phyloP scores from a whole-genome alignment of 2,888 invertebrate genomes.

The Pyrocoelia pectoralis region DNA sequence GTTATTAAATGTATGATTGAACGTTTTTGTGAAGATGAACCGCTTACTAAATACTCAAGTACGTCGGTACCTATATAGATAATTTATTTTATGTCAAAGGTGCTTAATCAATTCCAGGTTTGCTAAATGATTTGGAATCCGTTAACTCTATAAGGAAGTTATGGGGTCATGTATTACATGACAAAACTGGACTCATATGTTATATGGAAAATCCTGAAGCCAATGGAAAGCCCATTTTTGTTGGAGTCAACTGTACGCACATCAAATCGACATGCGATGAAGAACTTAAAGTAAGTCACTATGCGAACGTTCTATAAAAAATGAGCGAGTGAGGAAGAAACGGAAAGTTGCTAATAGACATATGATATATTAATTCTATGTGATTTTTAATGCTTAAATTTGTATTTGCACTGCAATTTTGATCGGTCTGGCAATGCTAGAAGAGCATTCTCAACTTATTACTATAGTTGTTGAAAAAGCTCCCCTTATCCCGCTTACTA shows the following conservation, averaged over 20 bases:
- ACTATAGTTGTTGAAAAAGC: too few relatives aligned
- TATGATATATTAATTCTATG: too few relatives aligned
- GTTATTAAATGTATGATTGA: slow-evolving; percentile 58
- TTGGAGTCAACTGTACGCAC: slow-evolving; percentile 52
- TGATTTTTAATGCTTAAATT: too few relatives aligned
- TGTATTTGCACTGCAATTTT: too few relatives aligned
- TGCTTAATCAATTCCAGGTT: background rate
- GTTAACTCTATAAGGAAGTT: slow-evolving; percentile 18
- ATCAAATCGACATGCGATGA: background rate
- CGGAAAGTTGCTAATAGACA: too few relatives aligned
- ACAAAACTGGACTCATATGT: slow-evolving; percentile 53
- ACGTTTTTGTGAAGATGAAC: slow-evolving; percentile 64
- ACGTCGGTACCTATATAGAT: slow-evolving; percentile 13
- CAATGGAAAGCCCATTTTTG: slow-evolving; percentile 51
- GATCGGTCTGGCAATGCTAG: too few relatives aligned
- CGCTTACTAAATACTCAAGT: slow-evolving; percentile 62
- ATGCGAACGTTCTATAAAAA: too few relatives aligned
- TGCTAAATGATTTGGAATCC: background rate
- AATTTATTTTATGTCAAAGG: background rate
- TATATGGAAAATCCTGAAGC: slow-evolving; percentile 51
- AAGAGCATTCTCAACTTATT: too few relatives aligned
- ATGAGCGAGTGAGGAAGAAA: too few relatives aligned
- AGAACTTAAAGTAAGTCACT: background rate
- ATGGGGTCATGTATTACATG: slow-evolving; percentile 43
- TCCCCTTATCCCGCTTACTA: too few relatives aligned